These are phyloP conservation scores for Cephus runcator DNA, from an alignment of 2,888 invertebrate species.

Conservation along the genomic window DNA sequence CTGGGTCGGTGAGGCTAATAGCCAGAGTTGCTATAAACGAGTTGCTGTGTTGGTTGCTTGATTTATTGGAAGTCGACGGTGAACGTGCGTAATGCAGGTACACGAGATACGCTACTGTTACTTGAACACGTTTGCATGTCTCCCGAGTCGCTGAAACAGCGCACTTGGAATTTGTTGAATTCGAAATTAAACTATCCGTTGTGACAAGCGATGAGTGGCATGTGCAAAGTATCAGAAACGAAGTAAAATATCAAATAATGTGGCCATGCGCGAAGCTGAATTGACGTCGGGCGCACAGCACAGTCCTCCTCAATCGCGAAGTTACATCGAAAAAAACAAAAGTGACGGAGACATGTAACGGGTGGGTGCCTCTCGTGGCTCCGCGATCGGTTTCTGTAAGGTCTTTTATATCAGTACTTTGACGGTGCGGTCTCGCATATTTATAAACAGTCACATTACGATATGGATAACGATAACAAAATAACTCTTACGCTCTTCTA, in stretches of 20 bases:
- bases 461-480: constrained; percentile 49
- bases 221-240: background rate
- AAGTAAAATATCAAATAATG: background rate
- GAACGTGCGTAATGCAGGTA: background rate
- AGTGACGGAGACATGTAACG: background rate
- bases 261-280: background rate
- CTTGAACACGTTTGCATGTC: background rate
- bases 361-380: background rate
- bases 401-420: background rate
- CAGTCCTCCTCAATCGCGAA: no score
- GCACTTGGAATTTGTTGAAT: background rate
- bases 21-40: background rate
- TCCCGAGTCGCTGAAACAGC: background rate
- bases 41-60: background rate
- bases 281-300: no score
- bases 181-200: background rate
- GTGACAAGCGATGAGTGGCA: background rate
- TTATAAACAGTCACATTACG: constrained; percentile 28
- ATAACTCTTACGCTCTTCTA: constrained; percentile 45
- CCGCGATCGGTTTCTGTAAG: background rate
- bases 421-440: background rate
- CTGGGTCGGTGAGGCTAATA: background rate
- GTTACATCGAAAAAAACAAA: background rate
- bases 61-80: background rate
- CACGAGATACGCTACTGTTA: background rate